Evolutionary conservation across 2,113 vertebrate species (phyloP), one percentile per base, ranked within the genome.

Genomic region (Talpa occidentalis): DNA sequence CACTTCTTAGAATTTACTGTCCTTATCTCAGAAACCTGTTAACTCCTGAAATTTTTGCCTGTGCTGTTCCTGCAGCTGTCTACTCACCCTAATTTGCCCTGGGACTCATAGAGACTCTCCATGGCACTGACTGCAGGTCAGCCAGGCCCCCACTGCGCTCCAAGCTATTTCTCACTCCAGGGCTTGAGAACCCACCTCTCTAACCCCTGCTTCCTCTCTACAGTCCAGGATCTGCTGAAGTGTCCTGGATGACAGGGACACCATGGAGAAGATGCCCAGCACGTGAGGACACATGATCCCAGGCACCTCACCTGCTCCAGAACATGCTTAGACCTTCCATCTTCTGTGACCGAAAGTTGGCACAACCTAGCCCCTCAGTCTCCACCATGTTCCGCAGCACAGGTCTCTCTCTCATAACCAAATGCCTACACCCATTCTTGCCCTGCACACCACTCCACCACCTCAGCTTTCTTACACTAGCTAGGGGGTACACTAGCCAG

Each of bases 381-480:
- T 35, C 30, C 11, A 17, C 30, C 32, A 2, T 19, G 12, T 12
- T 64, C 44, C n/a, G 10, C 44, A 44, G 10, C 44, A 44, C 1
- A 15, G 17, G 16, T 24, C 32, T 15, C 10, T 37, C 21, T 15
- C 60, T 40, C 49, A 30, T 24, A 37, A n/a, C 52, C 2, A 26
- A 47, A 6, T n/a, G 3, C 32, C 3, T 3, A 3, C 10, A n/a
- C 72, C 64, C 4, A 1, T 16, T 30, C 26, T 24, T 42, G 37
- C 44, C 30, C 72, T 5, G 0, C 15, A 0, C 6, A 8, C 24
- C 16, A 24, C 35, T 70, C 35, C 1, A 10, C 1, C 59, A 10
- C 1, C 59, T 2, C 26, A 54, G 26, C 59, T 42, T 22, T 49
- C 77, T 44, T 42, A 3, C 3, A 1, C 3, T 49, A 16, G 15